These are phyloP conservation scores for Sitta carolinensis DNA, from an alignment of 2,797 vertebrate genomes.

Conservation along the genomic window DNA sequence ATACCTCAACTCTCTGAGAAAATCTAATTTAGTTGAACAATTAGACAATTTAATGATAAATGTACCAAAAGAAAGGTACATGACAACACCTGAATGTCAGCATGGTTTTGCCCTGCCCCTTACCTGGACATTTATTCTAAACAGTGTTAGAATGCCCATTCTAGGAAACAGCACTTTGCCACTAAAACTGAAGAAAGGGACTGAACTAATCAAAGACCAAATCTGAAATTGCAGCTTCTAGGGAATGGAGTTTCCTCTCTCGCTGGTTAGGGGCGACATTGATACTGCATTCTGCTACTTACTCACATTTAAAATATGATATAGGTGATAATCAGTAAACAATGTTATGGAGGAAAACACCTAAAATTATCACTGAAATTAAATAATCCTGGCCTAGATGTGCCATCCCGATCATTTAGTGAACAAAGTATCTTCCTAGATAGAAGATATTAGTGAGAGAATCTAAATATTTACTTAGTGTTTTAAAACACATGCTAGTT, in stretches of 20 bases:
- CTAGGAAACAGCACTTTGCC: not conserved
- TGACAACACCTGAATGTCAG: not conserved
- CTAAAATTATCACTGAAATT: not conserved
- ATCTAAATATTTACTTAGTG: not conserved
- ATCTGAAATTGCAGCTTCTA: not conserved
- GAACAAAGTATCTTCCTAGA: not conserved
- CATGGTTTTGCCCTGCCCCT: not conserved
- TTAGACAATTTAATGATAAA: not conserved
- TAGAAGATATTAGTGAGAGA: not conserved
- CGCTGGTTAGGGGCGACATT: fast-evolving
- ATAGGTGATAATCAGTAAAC: not conserved
- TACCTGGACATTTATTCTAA: not conserved
- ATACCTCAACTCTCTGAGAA: not conserved
- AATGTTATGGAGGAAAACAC: not conserved
- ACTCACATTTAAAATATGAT: not conserved
- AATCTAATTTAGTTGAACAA: not conserved
- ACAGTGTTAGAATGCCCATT: not conserved
- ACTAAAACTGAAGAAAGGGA: not conserved
- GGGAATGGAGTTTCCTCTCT: not conserved
- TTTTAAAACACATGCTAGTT: not conserved
- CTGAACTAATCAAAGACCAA: not conserved
- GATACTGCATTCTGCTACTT: not conserved
- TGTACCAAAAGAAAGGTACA: not conserved
- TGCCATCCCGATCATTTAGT: not conserved
- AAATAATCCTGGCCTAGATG: not conserved